Percentiles rank a stretch among this genome's conserved stretches.
These are phyloP conservation scores for Channa maculata DNA, from an alignment of 2,113 vertebrate genomes.

Conservation along the genomic window DNA sequence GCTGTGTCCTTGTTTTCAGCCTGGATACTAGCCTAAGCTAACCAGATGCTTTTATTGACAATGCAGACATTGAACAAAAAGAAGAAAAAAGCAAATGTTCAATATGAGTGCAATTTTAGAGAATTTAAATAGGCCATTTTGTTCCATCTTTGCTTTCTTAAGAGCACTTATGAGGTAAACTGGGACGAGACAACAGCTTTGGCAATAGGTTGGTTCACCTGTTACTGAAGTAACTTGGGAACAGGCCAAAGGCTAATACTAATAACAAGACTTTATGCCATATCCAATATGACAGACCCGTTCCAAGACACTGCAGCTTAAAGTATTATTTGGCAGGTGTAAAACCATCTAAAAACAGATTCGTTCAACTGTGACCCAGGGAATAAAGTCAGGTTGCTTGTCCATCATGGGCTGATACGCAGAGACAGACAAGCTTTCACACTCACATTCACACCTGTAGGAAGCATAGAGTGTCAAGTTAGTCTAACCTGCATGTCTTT, in stretches of 20 bases:
- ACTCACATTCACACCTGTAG: too few relatives aligned
- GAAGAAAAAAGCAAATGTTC: too few relatives aligned
- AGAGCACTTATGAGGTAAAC: slow-evolving; percentile 20
- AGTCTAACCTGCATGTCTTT: too few relatives aligned
- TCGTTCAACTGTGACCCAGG: too few relatives aligned
- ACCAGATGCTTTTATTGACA: too few relatives aligned
- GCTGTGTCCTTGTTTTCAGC: too few relatives aligned
- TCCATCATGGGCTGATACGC: too few relatives aligned
- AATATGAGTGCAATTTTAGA: neutral
- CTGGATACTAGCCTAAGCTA: too few relatives aligned
- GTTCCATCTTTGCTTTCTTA: slow-evolving; percentile 24
- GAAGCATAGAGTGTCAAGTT: too few relatives aligned
- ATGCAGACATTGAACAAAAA: too few relatives aligned
- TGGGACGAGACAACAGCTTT: slow-evolving; percentile 29
- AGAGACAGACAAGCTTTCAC: too few relatives aligned
- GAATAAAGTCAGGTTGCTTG: too few relatives aligned
- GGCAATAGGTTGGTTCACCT: slow-evolving; percentile 49
- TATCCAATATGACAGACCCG: slow-evolving; percentile 16
- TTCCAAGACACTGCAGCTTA: slow-evolving; percentile 30
- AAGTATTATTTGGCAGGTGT: slow-evolving; percentile 38
- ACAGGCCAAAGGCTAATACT: slow-evolving; percentile 10
- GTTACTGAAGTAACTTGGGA: slow-evolving; percentile 39
- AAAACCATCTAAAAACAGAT: slow-evolving; percentile 19
- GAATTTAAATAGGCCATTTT: slow-evolving; percentile 21
- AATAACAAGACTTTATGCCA: slow-evolving; percentile 31